Base-by-base conservation (phyloP, 2,888 invertebrate species). In the Platycnemis pennipes region DNA sequence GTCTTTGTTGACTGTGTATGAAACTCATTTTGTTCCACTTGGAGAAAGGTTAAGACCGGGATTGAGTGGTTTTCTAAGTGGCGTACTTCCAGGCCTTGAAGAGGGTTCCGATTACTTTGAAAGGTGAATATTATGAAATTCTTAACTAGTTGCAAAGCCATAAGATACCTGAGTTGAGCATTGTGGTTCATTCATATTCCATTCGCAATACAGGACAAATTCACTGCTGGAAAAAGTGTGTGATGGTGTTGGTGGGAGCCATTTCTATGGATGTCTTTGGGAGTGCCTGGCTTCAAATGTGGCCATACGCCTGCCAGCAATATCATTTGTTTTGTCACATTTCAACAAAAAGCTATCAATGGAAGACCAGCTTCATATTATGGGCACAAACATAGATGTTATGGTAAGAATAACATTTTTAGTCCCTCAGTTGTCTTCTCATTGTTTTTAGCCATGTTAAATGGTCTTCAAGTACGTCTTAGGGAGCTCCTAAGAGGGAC, bases 251-350 rank as follows among this genome's bases (percentile, higher is more conserved):
- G 98, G 98, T 94, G 97, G 98, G 0, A 97, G 97, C 94, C 98
- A 98, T 96, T 99, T 99, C 96, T 99, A 98, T 96, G 98, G 98
- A 0, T 98, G 98, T 96, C 97, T 99, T 87, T 99, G 99, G 99
- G 98, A 98, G 96, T 98, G 98, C 96, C 97, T 99, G 94, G 97
- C 98, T 69, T 98, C 98, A 88, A 98, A 98, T 96, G 98, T 98
- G 46, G 97, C 98, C 7, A 98, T 99, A 56, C 97, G 99, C 94
- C 97, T 98, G 95, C 98, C 98, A 5, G 99, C 98, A 26, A 98
- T 99, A 95, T 98, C 98, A 88, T 99, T 98, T 96, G 97, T 98
- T 94, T 96, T 98, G 95, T 97, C 97, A 69, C 98, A 98, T 96
- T 98, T 98, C 96, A 98, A 98, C 96, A 98, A 98, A 96, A 98